phyloP scores from a whole-genome alignment of 2,113 vertebrate species.

The Phaetusa simplex region DNA sequence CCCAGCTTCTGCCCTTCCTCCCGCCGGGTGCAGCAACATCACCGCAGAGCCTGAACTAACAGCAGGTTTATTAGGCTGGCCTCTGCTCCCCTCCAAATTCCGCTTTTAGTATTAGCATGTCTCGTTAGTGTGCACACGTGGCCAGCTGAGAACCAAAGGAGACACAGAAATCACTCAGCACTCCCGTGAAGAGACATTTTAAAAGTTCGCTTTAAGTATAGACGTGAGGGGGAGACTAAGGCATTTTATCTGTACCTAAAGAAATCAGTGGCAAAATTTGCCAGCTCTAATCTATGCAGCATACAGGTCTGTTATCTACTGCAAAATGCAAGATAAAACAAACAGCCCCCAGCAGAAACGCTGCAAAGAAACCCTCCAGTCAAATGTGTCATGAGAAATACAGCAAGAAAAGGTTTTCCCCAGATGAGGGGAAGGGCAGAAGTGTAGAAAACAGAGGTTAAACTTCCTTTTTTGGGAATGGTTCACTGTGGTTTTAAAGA shows the following conservation, averaged over 20 bases:
- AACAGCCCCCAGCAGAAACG: slow-evolving; percentile 3
- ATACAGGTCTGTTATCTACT: slow-evolving; percentile 34
- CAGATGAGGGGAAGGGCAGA: neutral
- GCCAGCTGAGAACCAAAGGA: neutral
- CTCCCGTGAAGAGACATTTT: neutral
- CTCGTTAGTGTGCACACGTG: neutral
- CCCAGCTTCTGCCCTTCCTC: slow-evolving; percentile 1
- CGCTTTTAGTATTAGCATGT: neutral
- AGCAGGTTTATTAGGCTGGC: slow-evolving; percentile 26
- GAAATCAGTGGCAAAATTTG: slow-evolving; percentile 28
- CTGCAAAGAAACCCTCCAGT: slow-evolving; percentile 5
- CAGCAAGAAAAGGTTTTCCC: slow-evolving; percentile 22
- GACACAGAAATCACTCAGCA: neutral
- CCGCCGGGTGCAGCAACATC: neutral
- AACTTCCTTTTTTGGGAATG: slow-evolving; percentile 54
- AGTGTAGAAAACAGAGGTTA: slow-evolving; percentile 41
- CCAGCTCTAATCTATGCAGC: neutral
- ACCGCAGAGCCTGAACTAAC: neutral
- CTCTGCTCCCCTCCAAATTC: neutral
- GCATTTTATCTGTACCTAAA: slow-evolving; percentile 39
- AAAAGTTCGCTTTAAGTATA: neutral
- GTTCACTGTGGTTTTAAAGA: slow-evolving; percentile 20
- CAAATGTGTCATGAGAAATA: slow-evolving; percentile 17
- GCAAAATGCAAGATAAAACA: slow-evolving; percentile 26
- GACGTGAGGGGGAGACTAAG: neutral